Percentiles rank a stretch among this genome's conserved stretches.
Conservation (phyloP, 1,140 invertebrate genomes). For the Bactericera cockerelli region DNA sequence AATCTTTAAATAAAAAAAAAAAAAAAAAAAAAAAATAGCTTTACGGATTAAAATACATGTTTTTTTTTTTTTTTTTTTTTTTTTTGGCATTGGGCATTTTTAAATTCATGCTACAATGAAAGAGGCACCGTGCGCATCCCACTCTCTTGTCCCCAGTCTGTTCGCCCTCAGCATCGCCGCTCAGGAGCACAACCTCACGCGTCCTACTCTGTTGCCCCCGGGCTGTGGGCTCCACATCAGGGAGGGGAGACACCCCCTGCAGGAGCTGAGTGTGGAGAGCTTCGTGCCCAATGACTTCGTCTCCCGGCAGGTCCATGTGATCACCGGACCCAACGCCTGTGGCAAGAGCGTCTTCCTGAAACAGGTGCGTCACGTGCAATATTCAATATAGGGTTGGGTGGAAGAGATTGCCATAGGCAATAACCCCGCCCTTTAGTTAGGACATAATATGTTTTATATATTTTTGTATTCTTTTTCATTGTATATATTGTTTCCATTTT, state of each 20-base stretch:
- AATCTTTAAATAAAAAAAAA: too few relatives aligned
- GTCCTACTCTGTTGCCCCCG: constrained; percentile 35
- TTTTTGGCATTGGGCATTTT: too few relatives aligned
- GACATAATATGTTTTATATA: too few relatives aligned
- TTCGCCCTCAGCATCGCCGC: constrained; percentile 53
- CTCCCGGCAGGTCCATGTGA: constrained; percentile 50
- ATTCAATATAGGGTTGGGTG: too few relatives aligned
- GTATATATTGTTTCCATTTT: too few relatives aligned
- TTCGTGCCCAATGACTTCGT: constrained; percentile 58
- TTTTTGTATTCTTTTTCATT: too few relatives aligned
- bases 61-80: constrained; percentile 24
- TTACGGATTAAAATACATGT: too few relatives aligned
- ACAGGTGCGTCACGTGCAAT: constrained; percentile 20
- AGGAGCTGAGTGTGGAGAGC: constrained; percentile 43
- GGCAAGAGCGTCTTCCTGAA: constrained; percentile 79
- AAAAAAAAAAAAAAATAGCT: too few relatives aligned
- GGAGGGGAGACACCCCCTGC: constrained; percentile 61
- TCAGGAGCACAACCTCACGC: constrained; percentile 30
- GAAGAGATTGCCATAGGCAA: too few relatives aligned
- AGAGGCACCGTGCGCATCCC: too few relatives aligned
- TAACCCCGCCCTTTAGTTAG: too few relatives aligned
- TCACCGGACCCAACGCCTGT: constrained; percentile 79
- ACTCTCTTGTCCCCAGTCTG: constrained; percentile 35
- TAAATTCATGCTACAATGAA: too few relatives aligned
- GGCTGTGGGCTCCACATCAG: constrained; percentile 42